Conservation (phyloP, 2,888 invertebrate species). For the Agrilus mali region DNA sequence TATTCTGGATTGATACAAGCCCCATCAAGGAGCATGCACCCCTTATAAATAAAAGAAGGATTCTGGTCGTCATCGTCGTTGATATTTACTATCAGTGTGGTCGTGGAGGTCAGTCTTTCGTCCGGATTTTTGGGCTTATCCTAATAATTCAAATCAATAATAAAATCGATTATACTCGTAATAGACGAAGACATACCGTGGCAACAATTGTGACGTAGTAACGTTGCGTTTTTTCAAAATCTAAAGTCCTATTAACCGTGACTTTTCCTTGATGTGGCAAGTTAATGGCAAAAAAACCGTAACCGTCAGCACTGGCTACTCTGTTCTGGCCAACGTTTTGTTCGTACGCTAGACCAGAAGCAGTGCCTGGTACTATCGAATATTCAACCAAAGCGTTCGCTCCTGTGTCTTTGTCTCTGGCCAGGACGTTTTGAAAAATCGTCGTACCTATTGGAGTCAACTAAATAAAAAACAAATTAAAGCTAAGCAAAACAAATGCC, state of each 20-base stretch:
- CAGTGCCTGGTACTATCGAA: conserved; percentile 60
- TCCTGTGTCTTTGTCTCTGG: conserved; percentile 73
- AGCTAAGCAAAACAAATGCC: neutral
- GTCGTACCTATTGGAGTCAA: conserved; percentile 76
- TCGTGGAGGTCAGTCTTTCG: conserved; percentile 68
- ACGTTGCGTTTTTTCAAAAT: conserved; percentile 77
- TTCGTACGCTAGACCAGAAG: conserved; percentile 40
- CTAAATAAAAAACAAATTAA: conserved; percentile 38
- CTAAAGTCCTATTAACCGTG: conserved; percentile 72
- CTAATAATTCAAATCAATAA: conserved; percentile 36
- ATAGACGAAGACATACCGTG: conserved; percentile 55
- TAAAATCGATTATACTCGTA: too few relatives aligned
- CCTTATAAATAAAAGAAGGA: conserved; percentile 81
- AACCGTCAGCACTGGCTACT: conserved; percentile 62
- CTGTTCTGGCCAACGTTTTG: conserved; percentile 43
- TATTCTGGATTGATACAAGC: conserved; percentile 83
- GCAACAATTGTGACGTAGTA: conserved; percentile 82
- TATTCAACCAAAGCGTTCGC: conserved; percentile 83
- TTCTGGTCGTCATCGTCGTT: conserved; percentile 85
- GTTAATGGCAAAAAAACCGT: conserved; percentile 71
- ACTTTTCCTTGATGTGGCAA: conserved; percentile 82
- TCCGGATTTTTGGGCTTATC: conserved; percentile 72
- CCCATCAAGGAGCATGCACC: conserved; percentile 69
- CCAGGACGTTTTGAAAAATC: conserved; percentile 68
- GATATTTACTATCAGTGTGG: conserved; percentile 73